These are phyloP conservation scores for Platypus cylindrus DNA, from an alignment of 2,888 invertebrate species.

Conservation along the genomic window DNA sequence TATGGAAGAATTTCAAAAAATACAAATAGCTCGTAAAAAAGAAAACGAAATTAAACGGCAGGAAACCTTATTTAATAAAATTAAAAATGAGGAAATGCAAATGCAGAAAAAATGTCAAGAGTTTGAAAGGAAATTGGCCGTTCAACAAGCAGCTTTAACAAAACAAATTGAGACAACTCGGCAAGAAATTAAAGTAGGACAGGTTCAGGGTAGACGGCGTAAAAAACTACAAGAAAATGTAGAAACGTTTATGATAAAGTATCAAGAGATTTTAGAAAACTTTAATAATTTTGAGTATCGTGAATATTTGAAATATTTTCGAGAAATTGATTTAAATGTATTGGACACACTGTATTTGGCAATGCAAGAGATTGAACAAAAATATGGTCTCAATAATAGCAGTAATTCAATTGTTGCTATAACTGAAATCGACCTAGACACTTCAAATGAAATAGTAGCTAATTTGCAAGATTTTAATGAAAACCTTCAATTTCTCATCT, in stretches of 20 bases:
- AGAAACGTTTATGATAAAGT: constrained; percentile 41
- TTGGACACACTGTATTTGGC: constrained; percentile 35
- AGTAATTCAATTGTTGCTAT: constrained; percentile 32
- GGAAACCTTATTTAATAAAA: constrained; percentile 30
- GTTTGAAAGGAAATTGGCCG: constrained; percentile 41
- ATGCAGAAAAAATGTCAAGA: constrained; percentile 38
- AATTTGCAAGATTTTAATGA: constrained; percentile 38
- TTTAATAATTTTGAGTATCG: constrained; percentile 25
- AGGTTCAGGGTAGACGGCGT: constrained; percentile 40
- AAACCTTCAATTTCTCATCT: no score
- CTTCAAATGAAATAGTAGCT: constrained; percentile 42
- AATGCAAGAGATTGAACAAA: constrained; percentile 37
- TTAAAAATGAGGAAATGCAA: constrained; percentile 37
- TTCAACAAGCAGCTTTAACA: constrained; percentile 41
- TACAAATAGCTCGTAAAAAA: constrained; percentile 20
- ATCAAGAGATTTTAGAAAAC: constrained; percentile 42
- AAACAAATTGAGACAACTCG: constrained; percentile 33
- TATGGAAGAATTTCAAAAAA: constrained; percentile 27
- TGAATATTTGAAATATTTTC: constrained; percentile 12
- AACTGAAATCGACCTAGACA: no score
- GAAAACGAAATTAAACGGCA: constrained; percentile 29
- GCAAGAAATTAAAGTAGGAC: constrained; percentile 37
- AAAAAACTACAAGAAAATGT: constrained; percentile 23
- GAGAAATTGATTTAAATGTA: constrained; percentile 27
- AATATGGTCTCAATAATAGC: constrained; percentile 32